Evolutionary conservation across 2,888 invertebrate species (phyloP).

Genomic region (Drosophila cognata): DNA sequence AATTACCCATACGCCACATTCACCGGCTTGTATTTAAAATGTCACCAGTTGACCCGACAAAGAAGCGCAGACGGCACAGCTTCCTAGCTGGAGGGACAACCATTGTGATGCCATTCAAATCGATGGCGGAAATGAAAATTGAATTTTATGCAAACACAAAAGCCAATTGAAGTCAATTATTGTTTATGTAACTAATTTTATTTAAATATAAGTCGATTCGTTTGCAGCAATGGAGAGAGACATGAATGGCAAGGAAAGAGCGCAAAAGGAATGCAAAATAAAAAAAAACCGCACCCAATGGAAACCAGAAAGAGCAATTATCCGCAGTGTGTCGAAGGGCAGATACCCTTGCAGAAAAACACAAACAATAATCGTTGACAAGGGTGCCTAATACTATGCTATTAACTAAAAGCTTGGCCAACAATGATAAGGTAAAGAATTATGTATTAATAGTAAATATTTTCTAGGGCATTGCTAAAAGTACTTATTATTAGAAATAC

Average conservation of each 20-base stretch:
- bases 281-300: background rate
- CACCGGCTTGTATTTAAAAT: background rate
- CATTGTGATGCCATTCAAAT: slow-evolving; percentile 56
- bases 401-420: background rate
- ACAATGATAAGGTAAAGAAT: background rate
- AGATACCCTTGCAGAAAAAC: slow-evolving; percentile 3
- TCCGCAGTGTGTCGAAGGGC: background rate
- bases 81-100: slow-evolving; percentile 10
- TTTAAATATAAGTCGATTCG: slow-evolving; percentile 74
- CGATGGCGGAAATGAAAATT: slow-evolving; percentile 72
- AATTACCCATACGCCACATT: slow-evolving; percentile 13
- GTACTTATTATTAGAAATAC: background rate
- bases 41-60: slow-evolving; percentile 33
- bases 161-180: slow-evolving; percentile 80
- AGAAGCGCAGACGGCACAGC: slow-evolving; percentile 22
- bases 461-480: background rate
- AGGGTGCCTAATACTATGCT: background rate
- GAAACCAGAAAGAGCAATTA: slow-evolving; percentile 6
- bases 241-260: background rate
- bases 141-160: slow-evolving; percentile 79
- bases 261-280: slow-evolving; percentile 7
- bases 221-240: slow-evolving; percentile 15
- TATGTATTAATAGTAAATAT: background rate
- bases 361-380: background rate
- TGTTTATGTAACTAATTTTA: slow-evolving; percentile 80